Conservation (phyloP, 2,888 invertebrate genomes). For the Melipona beecheii region DNA sequence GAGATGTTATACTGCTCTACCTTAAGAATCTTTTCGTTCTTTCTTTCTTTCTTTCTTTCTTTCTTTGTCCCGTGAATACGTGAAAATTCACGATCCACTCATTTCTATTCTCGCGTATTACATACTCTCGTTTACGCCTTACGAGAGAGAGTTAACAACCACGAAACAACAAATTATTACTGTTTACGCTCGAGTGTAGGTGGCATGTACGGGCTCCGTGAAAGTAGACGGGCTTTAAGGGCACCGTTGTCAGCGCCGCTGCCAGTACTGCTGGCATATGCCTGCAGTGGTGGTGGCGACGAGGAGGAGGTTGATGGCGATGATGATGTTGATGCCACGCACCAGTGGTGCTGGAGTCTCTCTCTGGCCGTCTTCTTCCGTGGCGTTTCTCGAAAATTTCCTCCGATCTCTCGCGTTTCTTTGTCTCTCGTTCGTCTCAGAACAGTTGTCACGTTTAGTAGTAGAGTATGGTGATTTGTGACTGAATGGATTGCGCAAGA, state of each 20-base stretch:
- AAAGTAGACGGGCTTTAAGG: conserved; percentile 56
- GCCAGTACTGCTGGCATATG: conserved; percentile 34
- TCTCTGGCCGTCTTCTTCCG: conserved; percentile 57
- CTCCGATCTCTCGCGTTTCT: background rate
- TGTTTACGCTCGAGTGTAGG: conserved; percentile 46
- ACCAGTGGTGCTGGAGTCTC: conserved; percentile 68
- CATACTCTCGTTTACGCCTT: conserved; percentile 3
- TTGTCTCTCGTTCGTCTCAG: background rate
- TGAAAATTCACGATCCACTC: background rate
- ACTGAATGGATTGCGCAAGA: no score
- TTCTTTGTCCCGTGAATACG: no score
- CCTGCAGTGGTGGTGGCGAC: conserved; percentile 51
- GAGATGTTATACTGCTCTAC: no score
- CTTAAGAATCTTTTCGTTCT: no score
- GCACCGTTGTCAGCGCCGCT: conserved; percentile 43
- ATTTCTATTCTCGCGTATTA: background rate
- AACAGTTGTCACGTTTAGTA: background rate
- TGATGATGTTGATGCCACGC: conserved; percentile 73
- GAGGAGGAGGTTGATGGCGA: conserved; percentile 71
- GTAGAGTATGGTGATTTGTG: background rate
- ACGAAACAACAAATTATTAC: conserved; percentile 45
- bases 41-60: no score
- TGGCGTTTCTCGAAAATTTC: conserved; percentile 35
- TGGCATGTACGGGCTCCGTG: conserved; percentile 32
- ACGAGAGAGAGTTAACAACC: conserved; percentile 23